phyloP scores from a whole-genome alignment of 2,797 vertebrate genomes.

The Chaetophractus vellerosus region DNA sequence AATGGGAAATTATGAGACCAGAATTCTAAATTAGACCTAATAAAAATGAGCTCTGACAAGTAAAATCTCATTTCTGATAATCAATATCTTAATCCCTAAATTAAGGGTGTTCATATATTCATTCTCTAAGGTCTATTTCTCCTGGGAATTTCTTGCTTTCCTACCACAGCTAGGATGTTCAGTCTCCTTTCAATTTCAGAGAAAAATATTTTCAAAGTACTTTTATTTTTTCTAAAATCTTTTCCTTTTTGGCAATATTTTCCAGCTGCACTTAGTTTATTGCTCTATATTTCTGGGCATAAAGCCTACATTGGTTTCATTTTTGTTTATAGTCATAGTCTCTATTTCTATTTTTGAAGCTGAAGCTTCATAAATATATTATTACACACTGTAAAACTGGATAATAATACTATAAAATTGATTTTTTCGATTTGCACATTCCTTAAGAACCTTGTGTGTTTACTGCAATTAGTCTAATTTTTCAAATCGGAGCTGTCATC shows the following conservation, averaged over 20 bases:
- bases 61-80: not conserved
- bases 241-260: conserved; percentile 57
- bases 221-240: conserved; percentile 45
- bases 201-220: conserved; percentile 33
- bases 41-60: not conserved
- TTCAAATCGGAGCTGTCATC: conserved; percentile 54
- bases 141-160: conserved; percentile 16
- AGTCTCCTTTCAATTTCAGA: conserved; percentile 8
- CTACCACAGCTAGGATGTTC: not conserved
- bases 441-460: conserved; percentile 72
- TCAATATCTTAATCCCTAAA: not conserved
- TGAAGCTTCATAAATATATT: conserved; percentile 76
- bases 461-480: conserved; percentile 81
- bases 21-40: not conserved
- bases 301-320: conserved; percentile 75
- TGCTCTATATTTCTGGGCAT: conserved; percentile 80
- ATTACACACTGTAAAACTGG: conserved; percentile 72
- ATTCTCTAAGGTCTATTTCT: not conserved
- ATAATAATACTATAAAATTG: conserved; percentile 79
- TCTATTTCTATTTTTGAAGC: conserved; percentile 81
- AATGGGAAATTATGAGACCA: not conserved
- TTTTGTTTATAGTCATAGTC: conserved; percentile 77
- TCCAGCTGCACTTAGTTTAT: conserved; percentile 59
- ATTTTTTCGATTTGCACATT: conserved; percentile 80
- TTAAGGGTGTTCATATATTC: not conserved